phyloP scores from a whole-genome alignment of 1,140 invertebrate species.

The Aphidius ervi region DNA sequence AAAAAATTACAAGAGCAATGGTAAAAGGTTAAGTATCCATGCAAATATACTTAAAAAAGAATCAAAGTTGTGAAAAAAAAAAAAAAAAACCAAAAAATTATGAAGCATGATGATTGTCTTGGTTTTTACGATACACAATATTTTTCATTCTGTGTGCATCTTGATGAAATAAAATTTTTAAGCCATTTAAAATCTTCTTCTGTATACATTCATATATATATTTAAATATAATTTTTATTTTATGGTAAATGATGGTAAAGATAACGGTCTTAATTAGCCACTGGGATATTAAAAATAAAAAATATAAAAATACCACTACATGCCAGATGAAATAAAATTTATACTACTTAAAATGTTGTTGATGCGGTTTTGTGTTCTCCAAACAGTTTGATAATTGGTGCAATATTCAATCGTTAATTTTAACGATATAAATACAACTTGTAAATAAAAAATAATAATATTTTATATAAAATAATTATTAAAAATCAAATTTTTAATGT shows the following conservation, averaged over 20 bases:
- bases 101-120: conserved; percentile 20
- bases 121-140: conserved; percentile 28
- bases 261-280: conserved; percentile 31
- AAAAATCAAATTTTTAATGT: no score
- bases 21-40: conserved; percentile 24
- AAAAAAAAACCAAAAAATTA: conserved; percentile 25
- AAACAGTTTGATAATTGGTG: no score
- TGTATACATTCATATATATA: no score
- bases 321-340: not conserved
- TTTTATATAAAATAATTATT: no score
- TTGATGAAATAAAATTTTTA: not conserved
- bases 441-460: no score
- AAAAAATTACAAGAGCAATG: no score
- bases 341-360: not conserved
- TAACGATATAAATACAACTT: no score
- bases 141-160: no score
- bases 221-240: no score
- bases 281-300: conserved; percentile 21
- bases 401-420: no score
- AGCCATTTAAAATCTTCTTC: no score
- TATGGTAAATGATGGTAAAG: not conserved
- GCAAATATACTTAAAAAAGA: conserved; percentile 25
- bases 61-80: not conserved
- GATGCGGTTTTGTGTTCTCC: no score
- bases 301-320: not conserved